phyloP scores from a whole-genome alignment of 2,797 vertebrate genomes.

The Centropyge bicolor region DNA sequence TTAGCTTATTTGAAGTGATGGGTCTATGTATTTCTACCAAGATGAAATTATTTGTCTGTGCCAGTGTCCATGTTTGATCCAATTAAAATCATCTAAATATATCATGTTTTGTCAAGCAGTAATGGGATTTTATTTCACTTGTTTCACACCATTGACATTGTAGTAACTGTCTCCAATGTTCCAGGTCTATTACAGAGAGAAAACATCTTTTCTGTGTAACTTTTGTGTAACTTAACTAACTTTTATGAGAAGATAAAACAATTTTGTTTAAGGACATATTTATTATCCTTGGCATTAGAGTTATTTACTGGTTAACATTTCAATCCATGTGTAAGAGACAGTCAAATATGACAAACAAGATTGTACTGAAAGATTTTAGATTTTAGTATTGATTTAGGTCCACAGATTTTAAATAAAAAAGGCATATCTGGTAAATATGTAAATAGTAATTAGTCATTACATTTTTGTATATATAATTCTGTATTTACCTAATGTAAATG shows the following conservation, averaged over 20 bases:
- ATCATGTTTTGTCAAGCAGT: too few species aligned
- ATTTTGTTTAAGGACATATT: neutral
- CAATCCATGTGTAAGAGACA: neutral
- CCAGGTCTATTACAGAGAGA: neutral
- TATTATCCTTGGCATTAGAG: neutral
- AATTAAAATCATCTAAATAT: neutral
- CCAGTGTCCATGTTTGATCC: conserved; percentile 1
- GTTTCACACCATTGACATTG: neutral
- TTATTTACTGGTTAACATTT: neutral
- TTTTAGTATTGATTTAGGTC: neutral
- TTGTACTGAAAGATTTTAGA: too few species aligned
- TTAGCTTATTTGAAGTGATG: neutral
- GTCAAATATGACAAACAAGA: neutral
- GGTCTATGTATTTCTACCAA: conserved; percentile 9
- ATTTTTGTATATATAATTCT: neutral
- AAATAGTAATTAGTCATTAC: neutral
- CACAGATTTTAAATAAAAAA: neutral
- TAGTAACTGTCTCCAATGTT: neutral
- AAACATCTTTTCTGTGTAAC: neutral
- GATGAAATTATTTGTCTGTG: neutral
- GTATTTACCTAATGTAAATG: neutral
- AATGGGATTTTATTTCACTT: neutral
- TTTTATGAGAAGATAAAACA: neutral
- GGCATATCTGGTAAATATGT: neutral
- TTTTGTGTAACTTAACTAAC: neutral